Conservation (phyloP, 2,797 vertebrate genomes). For the Tadarida brasiliensis region DNA sequence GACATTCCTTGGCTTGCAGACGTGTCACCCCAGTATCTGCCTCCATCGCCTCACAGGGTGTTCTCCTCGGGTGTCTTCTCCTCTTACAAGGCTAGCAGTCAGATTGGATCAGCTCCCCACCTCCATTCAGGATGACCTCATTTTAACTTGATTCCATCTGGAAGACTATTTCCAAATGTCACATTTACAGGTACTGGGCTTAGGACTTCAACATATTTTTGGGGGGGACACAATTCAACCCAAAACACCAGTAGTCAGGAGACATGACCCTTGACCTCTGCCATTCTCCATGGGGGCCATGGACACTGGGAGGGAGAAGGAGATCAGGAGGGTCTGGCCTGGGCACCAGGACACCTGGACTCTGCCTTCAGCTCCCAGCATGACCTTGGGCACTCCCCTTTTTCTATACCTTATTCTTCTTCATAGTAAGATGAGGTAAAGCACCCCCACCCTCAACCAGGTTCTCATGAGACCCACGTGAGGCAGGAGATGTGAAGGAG, state of each 20-base stretch:
- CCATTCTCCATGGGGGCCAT: neutral
- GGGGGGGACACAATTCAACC: neutral
- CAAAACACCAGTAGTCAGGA: neutral
- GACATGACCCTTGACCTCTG: neutral
- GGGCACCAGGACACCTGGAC: neutral
- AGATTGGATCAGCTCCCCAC: neutral
- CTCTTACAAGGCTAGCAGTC: neutral
- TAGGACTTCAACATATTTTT: neutral
- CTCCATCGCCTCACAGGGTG: accelerated
- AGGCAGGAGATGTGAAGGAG: neutral
- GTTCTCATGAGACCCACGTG: neutral
- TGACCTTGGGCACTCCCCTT: neutral
- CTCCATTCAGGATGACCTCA: neutral
- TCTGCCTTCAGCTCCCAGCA: neutral
- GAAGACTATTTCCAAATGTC: neutral
- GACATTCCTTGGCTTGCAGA: neutral
- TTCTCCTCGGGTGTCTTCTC: neutral
- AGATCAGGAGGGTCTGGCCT: neutral
- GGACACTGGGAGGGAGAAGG: neutral
- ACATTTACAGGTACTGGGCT: neutral
- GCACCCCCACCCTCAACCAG: neutral
- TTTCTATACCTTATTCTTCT: neutral
- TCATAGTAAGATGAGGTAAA: neutral
- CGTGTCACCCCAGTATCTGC: neutral
- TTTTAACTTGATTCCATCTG: neutral